Evolutionary conservation across 2,888 invertebrate genomes (phyloP).

Genomic region (Rhagium mordax): DNA sequence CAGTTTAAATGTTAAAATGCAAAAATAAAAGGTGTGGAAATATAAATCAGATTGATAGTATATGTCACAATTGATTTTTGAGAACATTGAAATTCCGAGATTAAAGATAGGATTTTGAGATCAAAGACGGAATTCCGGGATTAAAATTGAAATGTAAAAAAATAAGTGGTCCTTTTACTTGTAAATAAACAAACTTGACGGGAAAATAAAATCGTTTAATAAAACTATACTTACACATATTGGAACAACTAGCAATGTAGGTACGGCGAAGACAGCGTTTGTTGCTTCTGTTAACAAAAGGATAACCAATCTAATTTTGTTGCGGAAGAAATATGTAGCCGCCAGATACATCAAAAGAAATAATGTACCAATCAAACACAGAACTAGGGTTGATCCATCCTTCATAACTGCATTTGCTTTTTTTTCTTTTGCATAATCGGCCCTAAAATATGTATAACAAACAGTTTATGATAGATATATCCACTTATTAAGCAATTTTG

Average conservation of each 20-base stretch:
- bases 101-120: too few relatives aligned
- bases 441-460: slow-evolving; percentile 1
- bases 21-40: too few relatives aligned
- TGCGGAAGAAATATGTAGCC: slow-evolving; percentile 24
- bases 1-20: too few relatives aligned
- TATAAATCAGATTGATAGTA: too few relatives aligned
- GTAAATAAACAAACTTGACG: too few relatives aligned
- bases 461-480: neutral
- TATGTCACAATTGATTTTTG: too few relatives aligned
- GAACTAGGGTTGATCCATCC: neutral
- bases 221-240: slow-evolving; percentile 67
- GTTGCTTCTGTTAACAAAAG: slow-evolving; percentile 74
- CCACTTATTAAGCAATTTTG: too few relatives aligned
- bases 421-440: neutral
- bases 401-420: neutral
- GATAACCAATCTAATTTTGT: slow-evolving; percentile 72
- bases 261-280: slow-evolving; percentile 73
- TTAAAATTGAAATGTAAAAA: too few relatives aligned
- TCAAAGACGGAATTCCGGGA: too few relatives aligned
- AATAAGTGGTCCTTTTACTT: too few relatives aligned
- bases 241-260: slow-evolving; percentile 71
- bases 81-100: too few relatives aligned
- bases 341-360: slow-evolving; percentile 31
- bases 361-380: slow-evolving; percentile 37
- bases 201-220: neutral